Conservation (phyloP, 2,888 invertebrate species). For the Mesorhabditis sp. region DNA sequence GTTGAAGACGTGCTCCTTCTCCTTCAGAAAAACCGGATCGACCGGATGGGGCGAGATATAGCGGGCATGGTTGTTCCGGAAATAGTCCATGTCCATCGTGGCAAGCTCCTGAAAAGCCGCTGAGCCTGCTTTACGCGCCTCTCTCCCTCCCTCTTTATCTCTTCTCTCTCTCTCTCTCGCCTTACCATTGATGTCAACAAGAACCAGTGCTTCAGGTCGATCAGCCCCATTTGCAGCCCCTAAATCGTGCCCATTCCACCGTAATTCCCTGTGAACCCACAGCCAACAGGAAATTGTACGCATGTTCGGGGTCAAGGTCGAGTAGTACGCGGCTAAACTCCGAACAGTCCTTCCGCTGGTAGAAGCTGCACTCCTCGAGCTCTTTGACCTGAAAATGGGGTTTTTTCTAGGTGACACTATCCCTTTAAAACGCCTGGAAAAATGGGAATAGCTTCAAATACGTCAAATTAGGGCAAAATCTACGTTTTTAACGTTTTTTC, state of each 20-base stretch:
- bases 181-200: conserved; percentile 51
- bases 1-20: conserved; percentile 32
- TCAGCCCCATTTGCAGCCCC: conserved; percentile 56
- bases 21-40: conserved; percentile 38
- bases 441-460: neutral
- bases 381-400: conserved; percentile 42
- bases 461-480: neutral
- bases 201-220: conserved; percentile 57
- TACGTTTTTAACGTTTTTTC: too few relatives aligned
- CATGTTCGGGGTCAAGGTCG: conserved; percentile 51
- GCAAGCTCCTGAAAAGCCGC: conserved; percentile 38
- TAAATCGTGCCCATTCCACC: conserved; percentile 15
- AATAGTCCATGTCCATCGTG: conserved; percentile 55
- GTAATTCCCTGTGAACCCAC: conserved; percentile 23
- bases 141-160: neutral
- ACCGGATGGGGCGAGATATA: conserved; percentile 51
- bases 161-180: neutral
- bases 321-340: conserved; percentile 53
- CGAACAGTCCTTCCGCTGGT: conserved; percentile 47
- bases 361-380: conserved; percentile 49
- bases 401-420: neutral
- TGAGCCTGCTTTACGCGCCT: neutral
- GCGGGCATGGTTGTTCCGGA: conserved; percentile 58
- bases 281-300: conserved; percentile 51
- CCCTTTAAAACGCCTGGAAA: neutral